A percentile compares a stretch with the other conserved stretches of the same genome.
phyloP scores from a whole-genome alignment of 1,140 invertebrate species.

The Pseudomyrmex dendroicus region DNA sequence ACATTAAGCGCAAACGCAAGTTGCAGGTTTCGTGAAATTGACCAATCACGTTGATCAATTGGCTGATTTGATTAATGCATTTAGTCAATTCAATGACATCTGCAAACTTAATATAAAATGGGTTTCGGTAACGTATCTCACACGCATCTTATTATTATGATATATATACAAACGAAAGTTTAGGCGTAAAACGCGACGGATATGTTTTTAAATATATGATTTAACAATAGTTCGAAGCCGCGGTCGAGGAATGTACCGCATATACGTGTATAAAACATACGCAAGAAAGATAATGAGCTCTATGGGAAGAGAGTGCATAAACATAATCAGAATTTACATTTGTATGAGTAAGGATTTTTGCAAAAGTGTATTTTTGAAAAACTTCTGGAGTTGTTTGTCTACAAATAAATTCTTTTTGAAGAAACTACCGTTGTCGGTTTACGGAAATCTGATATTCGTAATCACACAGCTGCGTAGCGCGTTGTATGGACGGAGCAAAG shows the following conservation, averaged over 20 bases:
- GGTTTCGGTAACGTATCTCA: neutral
- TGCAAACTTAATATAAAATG: neutral
- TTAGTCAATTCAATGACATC: too few species aligned
- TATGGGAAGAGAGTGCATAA: neutral
- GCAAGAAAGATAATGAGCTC: neutral
- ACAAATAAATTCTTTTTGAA: constrained; percentile 2
- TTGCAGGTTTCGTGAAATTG: too few species aligned
- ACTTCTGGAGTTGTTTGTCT: too few species aligned
- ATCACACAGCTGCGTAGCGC: constrained; percentile 34
- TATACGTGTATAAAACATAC: neutral
- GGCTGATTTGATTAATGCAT: too few species aligned
- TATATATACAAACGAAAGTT: constrained; percentile 15
- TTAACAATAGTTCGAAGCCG: constrained; percentile 15
- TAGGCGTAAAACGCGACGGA: constrained; percentile 35
- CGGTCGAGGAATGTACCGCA: constrained; percentile 5
- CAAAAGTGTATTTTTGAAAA: neutral
- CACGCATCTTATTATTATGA: constrained; percentile 22
- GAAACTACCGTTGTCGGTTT: neutral
- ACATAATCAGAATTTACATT: too few species aligned
- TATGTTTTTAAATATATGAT: constrained; percentile 46
- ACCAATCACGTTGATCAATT: too few species aligned
- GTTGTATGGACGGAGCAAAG: constrained; percentile 46
- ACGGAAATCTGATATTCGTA: constrained; percentile 27
- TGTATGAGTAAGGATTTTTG: too few species aligned
- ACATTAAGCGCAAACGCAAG: too few species aligned